Evolutionary conservation across 2,888 invertebrate genomes (phyloP).

Genomic region (Arrhopalites spinosus): DNA sequence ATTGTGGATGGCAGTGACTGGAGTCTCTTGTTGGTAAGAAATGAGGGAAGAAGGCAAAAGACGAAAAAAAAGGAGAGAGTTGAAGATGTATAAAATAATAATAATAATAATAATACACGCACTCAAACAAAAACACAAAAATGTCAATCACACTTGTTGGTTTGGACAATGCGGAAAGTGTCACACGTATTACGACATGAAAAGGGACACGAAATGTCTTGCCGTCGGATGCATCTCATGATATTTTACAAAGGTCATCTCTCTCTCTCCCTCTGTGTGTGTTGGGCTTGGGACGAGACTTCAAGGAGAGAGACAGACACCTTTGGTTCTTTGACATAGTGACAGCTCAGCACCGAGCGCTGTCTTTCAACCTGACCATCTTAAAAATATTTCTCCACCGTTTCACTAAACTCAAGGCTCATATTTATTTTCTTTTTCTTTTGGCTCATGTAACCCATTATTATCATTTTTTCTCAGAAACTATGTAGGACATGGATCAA

Average conservation of each 20-base stretch:
- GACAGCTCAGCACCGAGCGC: conserved; percentile 22
- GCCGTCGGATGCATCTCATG: conserved; percentile 1
- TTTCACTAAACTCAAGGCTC: conserved; percentile 11
- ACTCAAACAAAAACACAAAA: conserved; percentile 29
- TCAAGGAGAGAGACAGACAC: conserved; percentile 33
- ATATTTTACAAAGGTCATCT: conserved; percentile 18
- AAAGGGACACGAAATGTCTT: conserved; percentile 13
- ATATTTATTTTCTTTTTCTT: neutral
- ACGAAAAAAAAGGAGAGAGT: conserved; percentile 4
- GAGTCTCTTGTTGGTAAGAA: conserved; percentile 17
- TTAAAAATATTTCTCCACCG: conserved; percentile 6
- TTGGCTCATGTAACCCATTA: conserved; percentile 2
- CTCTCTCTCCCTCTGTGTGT: no score
- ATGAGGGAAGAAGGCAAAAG: neutral
- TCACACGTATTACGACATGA: conserved; percentile 34
- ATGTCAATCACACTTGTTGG: conserved; percentile 44
- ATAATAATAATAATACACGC: neutral
- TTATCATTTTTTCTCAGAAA: conserved; percentile 1
- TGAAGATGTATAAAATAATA: neutral
- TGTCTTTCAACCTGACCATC: conserved; percentile 35
- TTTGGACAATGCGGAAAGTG: conserved; percentile 42
- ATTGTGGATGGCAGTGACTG: neutral
- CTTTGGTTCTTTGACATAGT: conserved; percentile 32
- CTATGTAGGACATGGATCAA: neutral
- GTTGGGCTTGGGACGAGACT: conserved; percentile 9